Evolutionary conservation across 2,888 invertebrate species (phyloP).

Genomic region (Isoperla grammatica): DNA sequence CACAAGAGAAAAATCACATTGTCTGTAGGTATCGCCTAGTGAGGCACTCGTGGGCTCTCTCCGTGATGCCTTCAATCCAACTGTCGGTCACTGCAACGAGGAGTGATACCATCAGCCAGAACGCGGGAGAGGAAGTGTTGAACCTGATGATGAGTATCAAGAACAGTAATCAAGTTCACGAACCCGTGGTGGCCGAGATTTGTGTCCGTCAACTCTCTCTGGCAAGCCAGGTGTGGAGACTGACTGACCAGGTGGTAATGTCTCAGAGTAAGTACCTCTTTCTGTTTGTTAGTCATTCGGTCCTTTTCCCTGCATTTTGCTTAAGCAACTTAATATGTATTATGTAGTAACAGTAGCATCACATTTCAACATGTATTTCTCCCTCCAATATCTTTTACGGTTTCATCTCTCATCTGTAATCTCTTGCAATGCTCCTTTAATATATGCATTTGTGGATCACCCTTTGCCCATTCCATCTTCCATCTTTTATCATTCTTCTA

Average conservation of each 20-base stretch:
- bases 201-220: constrained; percentile 55
- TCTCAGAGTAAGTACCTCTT: constrained; percentile 32
- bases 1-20: no score
- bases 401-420: no score
- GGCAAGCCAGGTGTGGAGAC: constrained; percentile 56
- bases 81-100: constrained; percentile 51
- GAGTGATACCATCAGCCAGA: constrained; percentile 45
- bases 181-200: constrained; percentile 51
- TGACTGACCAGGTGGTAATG: constrained; percentile 41
- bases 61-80: constrained; percentile 55
- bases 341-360: no score
- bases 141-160: constrained; percentile 62
- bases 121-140: constrained; percentile 42
- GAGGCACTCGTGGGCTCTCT: constrained; percentile 59
- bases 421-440: no score
- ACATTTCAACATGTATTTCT: no score
- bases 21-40: constrained; percentile 55
- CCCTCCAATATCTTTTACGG: no score
- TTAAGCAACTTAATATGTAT: no score
- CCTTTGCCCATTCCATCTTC: no score
- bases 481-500: no score
- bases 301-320: no score
- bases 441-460: no score
- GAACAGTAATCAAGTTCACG: constrained; percentile 58
- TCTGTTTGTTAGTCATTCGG: no score